Evolutionary conservation across 2,888 invertebrate genomes (phyloP).

Genomic region (Xestia rhomboidea): DNA sequence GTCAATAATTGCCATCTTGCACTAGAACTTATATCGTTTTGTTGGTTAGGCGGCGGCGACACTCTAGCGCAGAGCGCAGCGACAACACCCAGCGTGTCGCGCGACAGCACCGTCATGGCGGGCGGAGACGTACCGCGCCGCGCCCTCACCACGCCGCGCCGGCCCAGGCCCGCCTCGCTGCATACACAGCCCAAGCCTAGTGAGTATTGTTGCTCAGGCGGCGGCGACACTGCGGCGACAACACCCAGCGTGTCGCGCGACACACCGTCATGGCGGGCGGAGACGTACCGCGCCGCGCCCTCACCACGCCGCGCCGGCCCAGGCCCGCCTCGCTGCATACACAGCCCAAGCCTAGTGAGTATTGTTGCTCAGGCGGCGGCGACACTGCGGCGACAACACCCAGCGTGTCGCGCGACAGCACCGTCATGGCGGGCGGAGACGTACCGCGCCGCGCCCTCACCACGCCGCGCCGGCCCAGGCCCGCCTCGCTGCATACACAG

Average conservation of each 20-base stretch:
- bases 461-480: slow-evolving; percentile 66
- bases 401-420: slow-evolving; percentile 85
- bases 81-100: slow-evolving; percentile 76
- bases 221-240: slow-evolving; percentile 71
- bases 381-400: slow-evolving; percentile 78
- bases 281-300: too few species aligned
- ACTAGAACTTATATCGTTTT: too few species aligned
- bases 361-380: slow-evolving; percentile 51
- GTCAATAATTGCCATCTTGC: too few species aligned
- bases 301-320: too few species aligned
- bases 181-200: slow-evolving; percentile 52
- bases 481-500: slow-evolving; percentile 69
- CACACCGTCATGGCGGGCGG: too few species aligned
- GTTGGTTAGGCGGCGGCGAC: too few species aligned
- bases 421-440: slow-evolving; percentile 71
- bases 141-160: too few species aligned
- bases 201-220: slow-evolving; percentile 44
- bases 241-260: slow-evolving; percentile 70
- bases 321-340: too few species aligned
- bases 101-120: slow-evolving; percentile 80
- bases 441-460: slow-evolving; percentile 73
- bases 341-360: too few species aligned
- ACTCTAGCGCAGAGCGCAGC: too few species aligned
- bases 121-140: slow-evolving; percentile 55
- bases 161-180: slow-evolving; percentile 63